Base-by-base conservation (phyloP, 2,113 vertebrate species). In the Pomatostomus ruficeps region DNA sequence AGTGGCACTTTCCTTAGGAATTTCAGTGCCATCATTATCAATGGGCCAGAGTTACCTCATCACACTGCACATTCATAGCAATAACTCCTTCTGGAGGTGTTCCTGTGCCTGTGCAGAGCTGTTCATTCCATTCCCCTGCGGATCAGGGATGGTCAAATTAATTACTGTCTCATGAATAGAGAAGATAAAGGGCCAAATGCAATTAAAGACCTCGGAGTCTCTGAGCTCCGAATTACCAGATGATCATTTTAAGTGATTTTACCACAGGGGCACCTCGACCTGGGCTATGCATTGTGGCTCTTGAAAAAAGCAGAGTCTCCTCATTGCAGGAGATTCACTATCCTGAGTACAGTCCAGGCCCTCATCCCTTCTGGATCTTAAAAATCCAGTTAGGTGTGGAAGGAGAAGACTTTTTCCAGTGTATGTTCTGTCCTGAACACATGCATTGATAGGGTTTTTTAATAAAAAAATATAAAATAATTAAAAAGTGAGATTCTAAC, bases 161-260 rank as follows among this genome's bases (percentile, higher is more conserved):
- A 93, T 93, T 88, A 62, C 36, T 40, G 7, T 29, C 58, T 93
- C 43, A 67, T 86, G 72, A 93, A 84, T 86, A 81, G 36, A 79
- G 49, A 91, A 85, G 58, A 75, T 91, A 79, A 96, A 94, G 61
- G 62, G 28, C 57, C 85, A 95, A 90, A 91, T 91, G 31, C 78
- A 88, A 66, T 79, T 88, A 94, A 91, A 89, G 72, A 61, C 63
- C 42, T 83, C 15, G 1, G 49, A 72, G 46, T 55, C 76, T 83
- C 21, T 80, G 55, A 91, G 51, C 49, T 90, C 3, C 4, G 67
- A 90, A 77, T 95, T 93, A 51, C 62, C 57, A 68, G 35, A 22
- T 17, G 59, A 70, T 38, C 3, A 62, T 77, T 93, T 87, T 26
- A 72, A 84, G 48, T 51, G 24, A 42, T 80, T 87, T 86, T 76